Base-by-base conservation (phyloP, 2,797 vertebrate species). In the Danio kyathit region DNA sequence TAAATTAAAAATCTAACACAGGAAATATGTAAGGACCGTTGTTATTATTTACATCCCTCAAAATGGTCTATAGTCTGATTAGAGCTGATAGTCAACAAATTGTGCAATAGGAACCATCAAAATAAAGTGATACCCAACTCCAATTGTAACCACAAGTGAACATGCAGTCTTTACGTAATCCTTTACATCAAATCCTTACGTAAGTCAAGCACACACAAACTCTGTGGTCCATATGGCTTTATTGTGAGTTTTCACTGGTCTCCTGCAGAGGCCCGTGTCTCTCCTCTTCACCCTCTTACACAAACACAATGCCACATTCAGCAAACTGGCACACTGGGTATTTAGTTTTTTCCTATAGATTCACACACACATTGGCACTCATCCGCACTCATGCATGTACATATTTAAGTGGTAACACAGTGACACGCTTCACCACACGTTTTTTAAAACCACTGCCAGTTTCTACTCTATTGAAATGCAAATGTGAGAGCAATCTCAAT, bases 271-370 rank as follows among this genome's bases (percentile, higher is more conserved):
- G 8, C 71, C 59, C 7, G 12, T 44, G 64, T 51, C 60, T 61
- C 10, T 41, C 44, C 54, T 80, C 21, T 72, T 65, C 59, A 72
- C 61, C 40, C 48, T 51, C 21, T 66, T 85, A 80, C 51, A 72
- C 76, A 79, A 79, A 63, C 65, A 82, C 81, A 83, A 85, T 80
- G 69, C 52, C 13, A 60, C 79, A 77, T 74, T 85, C 69, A 80
- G 56, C 6, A 70, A 29, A 72, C 16, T 65, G 12, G 29, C 44
- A 64, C 69, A 81, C 54, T 65, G 57, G 49, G 57, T 14, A 41
- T 71, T 54, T 51, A 4, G 38, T 54, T 4, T 38, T 46, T 41
- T 64, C 9, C 66, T 72, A 72, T 69, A 82, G 72, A 76, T 76
- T 46, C 46, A 40, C 54, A 67, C 52, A 52, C 64, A 73, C 21